phyloP scores from a whole-genome alignment of 2,113 vertebrate genomes.

The Helogale parvula region DNA sequence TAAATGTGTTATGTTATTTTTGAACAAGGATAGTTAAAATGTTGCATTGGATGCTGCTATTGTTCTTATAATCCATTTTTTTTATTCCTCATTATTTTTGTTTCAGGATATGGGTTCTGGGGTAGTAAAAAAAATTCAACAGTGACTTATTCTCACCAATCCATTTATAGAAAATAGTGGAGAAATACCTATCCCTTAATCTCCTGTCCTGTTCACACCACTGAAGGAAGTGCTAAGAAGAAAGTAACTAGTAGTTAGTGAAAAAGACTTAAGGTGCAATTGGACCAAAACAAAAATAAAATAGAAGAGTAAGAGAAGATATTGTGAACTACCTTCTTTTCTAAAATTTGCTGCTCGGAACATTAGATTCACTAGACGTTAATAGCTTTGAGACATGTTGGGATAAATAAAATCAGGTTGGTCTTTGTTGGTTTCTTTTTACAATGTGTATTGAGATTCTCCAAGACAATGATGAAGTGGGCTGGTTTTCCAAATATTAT shows the following conservation, averaged over 20 bases:
- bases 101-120: not conserved
- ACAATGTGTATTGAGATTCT: not conserved
- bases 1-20: not conserved
- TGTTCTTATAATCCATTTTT: not conserved
- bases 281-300: conserved; percentile 19
- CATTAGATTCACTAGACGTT: not conserved
- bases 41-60: not conserved
- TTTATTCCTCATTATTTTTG: not conserved
- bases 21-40: not conserved
- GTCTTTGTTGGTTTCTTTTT: not conserved
- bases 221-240: not conserved
- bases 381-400: not conserved
- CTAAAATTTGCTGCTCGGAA: not conserved
- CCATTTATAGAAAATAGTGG: not conserved
- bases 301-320: not conserved
- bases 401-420: not conserved
- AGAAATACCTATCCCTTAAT: not conserved
- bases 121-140: not conserved
- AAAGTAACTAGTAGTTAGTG: not conserved
- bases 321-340: not conserved
- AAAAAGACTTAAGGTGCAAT: not conserved
- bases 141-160: not conserved
- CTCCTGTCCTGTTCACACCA: not conserved
- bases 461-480: not conserved
- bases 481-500: not conserved